Conservation (phyloP, 2,888 invertebrate species). For the Thymelicus sylvestris region DNA sequence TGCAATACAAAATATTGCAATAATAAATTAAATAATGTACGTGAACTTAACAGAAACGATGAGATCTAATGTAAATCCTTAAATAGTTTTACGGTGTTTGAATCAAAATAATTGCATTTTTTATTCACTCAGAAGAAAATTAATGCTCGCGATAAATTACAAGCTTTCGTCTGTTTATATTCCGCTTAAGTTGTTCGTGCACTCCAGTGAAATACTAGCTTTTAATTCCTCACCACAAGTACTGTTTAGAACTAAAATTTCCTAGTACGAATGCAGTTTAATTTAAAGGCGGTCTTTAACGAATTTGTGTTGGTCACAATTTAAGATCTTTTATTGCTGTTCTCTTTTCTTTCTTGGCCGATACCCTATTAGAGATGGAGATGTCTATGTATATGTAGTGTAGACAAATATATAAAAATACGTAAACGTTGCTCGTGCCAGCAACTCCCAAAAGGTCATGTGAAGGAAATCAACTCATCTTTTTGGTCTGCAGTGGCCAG, state of each 20-base stretch:
- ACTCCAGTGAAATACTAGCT: conserved; percentile 21
- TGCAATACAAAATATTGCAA: no score
- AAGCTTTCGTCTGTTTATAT: conserved; percentile 60
- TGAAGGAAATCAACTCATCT: no score
- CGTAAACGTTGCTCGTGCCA: no score
- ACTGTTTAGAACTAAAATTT: conserved; percentile 6
- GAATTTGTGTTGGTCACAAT: background rate
- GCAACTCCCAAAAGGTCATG: no score
- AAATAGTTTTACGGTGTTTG: conserved; percentile 7
- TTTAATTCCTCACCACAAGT: conserved; percentile 22
- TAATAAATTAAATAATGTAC: no score
- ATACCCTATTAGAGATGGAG: background rate
- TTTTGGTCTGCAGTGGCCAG: no score
- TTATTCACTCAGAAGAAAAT: conserved; percentile 61
- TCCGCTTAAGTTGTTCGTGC: conserved; percentile 58
- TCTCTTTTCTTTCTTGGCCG: no score
- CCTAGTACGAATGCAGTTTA: background rate
- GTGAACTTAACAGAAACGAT: no score
- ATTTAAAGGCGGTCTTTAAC: background rate
- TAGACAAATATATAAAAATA: no score
- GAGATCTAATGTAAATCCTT: background rate
- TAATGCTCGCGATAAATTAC: conserved; percentile 63
- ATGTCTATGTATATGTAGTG: no score
- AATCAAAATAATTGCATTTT: conserved; percentile 51
- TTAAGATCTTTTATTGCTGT: background rate